A percentile compares a stretch with the other conserved stretches of the same genome.
These are phyloP conservation scores for Apocheima hispidaria DNA, from an alignment of 2,888 invertebrate genomes.

Conservation along the genomic window DNA sequence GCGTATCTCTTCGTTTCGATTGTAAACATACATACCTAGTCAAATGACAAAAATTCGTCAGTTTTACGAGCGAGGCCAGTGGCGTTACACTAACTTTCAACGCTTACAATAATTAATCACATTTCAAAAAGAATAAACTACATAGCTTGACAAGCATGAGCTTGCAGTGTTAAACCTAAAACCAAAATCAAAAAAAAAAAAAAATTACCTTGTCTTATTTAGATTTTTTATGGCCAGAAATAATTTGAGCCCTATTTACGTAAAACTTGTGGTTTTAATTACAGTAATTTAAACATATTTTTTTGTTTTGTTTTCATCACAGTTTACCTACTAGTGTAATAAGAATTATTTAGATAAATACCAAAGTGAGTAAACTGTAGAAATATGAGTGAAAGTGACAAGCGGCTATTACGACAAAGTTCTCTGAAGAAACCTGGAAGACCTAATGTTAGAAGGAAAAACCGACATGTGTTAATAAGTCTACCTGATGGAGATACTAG, in stretches of 20 bases:
- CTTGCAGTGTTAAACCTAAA: no score
- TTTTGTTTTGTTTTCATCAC: no score
- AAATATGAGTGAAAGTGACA: conserved; percentile 53
- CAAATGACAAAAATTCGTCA: conserved; percentile 23
- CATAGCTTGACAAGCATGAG: no score
- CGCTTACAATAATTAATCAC: not conserved
- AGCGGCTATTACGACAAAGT: conserved; percentile 64
- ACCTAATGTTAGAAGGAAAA: conserved; percentile 52
- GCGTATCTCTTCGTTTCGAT: conserved; percentile 24
- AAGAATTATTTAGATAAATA: not conserved
- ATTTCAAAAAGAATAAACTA: not conserved
- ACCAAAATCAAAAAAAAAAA: no score
- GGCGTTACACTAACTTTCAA: conserved; percentile 3
- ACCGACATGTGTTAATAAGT: conserved; percentile 69
- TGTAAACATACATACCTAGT: conserved; percentile 32
- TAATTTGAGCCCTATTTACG: no score
- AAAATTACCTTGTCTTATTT: no score
- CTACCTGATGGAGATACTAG: conserved; percentile 63
- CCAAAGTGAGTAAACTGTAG: not conserved
- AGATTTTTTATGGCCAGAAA: no score
- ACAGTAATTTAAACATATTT: no score
- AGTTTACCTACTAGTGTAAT: no score
- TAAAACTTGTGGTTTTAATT: not conserved
- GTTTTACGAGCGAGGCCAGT: conserved; percentile 20
- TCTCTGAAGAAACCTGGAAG: conserved; percentile 63